Base-by-base conservation (phyloP, 1,140 invertebrate genomes). In the Lasioglossum albipes region DNA sequence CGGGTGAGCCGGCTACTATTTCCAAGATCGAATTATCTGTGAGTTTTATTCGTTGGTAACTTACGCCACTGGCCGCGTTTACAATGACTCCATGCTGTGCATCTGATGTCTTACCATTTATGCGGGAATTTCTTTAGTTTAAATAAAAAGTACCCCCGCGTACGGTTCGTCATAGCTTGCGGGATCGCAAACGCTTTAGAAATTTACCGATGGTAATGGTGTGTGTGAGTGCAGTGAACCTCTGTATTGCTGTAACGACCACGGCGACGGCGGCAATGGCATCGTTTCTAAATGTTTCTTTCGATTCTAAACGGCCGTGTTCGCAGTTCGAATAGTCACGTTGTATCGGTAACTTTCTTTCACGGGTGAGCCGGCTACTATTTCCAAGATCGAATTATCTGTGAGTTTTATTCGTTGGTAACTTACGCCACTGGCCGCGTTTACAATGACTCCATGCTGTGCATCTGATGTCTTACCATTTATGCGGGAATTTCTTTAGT, bases 51-150 rank as follows among this genome's bases (percentile, higher is more conserved):
- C 73, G 76, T 80, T 82, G 74, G 81, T 82, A 83, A 85, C 82
- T 89, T 83, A 59, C 82, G 78, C 82, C 75, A 85, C 83, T 90
- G 90, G 87, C 77, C 83, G 88, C 88, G 88, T 90, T 90, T 89
- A 87, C 84, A 88, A 88, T 81, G 75, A 82, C 73, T 86, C 81
- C 75, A 79, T 82, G 72, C 75, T 79, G 69, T 75, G 68, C 45
- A 36, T 67, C 72, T 36, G 41, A 69, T 57, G 71, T 82, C 69
- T 78, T 52, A 49, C 67, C 69, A 71, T 85, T 88, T 87, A 84
- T 86, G 86, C 88, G 86, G 81, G 76, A 87, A 88, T 87, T 82
- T 49, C 27, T 82, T 86, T 76, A 61, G 80, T 85, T 89, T 83
- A 76, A 86, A 88, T 73, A 83, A 79, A 77, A 69, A 4, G 22